Evolutionary conservation across 2,113 vertebrate species (phyloP), one percentile per base, ranked within the genome.

Genomic region (Sula dactylatra): DNA sequence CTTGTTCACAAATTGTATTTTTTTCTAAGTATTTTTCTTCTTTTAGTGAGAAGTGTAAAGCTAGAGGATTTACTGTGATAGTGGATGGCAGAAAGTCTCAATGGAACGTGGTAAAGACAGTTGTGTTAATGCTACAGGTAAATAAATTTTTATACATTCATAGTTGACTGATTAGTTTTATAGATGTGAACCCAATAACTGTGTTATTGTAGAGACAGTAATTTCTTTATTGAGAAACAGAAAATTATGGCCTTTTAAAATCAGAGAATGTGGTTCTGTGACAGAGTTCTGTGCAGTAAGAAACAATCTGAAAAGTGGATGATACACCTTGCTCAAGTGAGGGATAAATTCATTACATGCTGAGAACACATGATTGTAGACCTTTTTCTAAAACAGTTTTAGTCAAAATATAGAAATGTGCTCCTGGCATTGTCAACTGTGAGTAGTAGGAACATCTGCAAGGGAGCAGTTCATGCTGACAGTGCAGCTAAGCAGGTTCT

Each of bases 121-220:
- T 99, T 81, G 99, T 99, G 82, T 98, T 99, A 97, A 99, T 99
- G 99, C 95, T 99, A 70, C 99, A 99, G 99, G 99, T 99, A 98
- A 97, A 91, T 69, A 67, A 54, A 29, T 50, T 59, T 82, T 90
- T 47, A 18, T 67, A 26, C 8, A 11, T 81, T 93, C 10, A 3
- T 54, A 62, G 26, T 14, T 84, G 38, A 36, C 40, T 31, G 32
- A 29, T 74, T 34, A 45, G 4, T 91, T 86, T 80, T 86, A 15
- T 38, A 64, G 12, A 50, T 78, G 20, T 70, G 34, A 93, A 84
- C 21, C 25, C 2, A 32, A 5, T 40, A 56, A 4, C 44, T 74
- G 11, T 42, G 4, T 55, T 88, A 8, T 8, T 88, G 2, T 54
- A 52, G 25, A 42, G 70, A 10, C 36, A 61, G 14, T 56, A 14